Evolutionary conservation across 2,888 invertebrate genomes (phyloP).

Genomic region (Laspeyria flexula): DNA sequence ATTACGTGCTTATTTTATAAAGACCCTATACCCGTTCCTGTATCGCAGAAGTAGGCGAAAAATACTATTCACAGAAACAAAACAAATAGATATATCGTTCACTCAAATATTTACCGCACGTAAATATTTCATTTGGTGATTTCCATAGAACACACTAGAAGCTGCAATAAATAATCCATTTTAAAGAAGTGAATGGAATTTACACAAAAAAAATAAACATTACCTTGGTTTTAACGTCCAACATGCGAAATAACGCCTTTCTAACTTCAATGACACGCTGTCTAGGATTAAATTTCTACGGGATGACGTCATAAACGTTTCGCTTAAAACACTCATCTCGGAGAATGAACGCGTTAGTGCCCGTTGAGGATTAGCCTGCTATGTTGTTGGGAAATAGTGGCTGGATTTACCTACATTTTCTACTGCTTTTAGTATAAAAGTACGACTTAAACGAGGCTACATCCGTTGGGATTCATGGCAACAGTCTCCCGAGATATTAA

Average conservation of each 20-base stretch:
- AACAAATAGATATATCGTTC: too few relatives aligned
- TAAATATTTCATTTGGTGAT: too few relatives aligned
- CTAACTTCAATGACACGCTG: constrained; percentile 53
- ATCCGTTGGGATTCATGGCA: neutral
- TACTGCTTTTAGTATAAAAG: constrained; percentile 6
- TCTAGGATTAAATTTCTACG: constrained; percentile 37
- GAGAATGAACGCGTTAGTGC: constrained; percentile 12
- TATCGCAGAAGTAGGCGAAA: too few relatives aligned
- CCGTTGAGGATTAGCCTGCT: constrained; percentile 11
- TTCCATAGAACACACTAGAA: too few relatives aligned
- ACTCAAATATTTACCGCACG: too few relatives aligned
- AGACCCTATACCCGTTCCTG: too few relatives aligned
- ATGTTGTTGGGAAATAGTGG: constrained; percentile 5
- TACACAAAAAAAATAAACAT: constrained; percentile 15
- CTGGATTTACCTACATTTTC: constrained; percentile 1
- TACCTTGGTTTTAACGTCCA: constrained; percentile 33
- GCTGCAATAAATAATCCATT: too few relatives aligned
- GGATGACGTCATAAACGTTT: constrained; percentile 35
- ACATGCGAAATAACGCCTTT: constrained; percentile 48
- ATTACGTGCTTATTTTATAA: too few relatives aligned
- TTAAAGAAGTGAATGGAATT: constrained; percentile 14
- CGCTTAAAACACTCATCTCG: constrained; percentile 23
- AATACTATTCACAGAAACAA: too few relatives aligned
- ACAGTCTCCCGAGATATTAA: neutral
- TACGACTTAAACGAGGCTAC: neutral